A percentile compares a stretch with the other conserved stretches of the same genome.
Evolutionary conservation across 2,113 vertebrate species (phyloP).

Genomic region (Apaloderma vittatum): DNA sequence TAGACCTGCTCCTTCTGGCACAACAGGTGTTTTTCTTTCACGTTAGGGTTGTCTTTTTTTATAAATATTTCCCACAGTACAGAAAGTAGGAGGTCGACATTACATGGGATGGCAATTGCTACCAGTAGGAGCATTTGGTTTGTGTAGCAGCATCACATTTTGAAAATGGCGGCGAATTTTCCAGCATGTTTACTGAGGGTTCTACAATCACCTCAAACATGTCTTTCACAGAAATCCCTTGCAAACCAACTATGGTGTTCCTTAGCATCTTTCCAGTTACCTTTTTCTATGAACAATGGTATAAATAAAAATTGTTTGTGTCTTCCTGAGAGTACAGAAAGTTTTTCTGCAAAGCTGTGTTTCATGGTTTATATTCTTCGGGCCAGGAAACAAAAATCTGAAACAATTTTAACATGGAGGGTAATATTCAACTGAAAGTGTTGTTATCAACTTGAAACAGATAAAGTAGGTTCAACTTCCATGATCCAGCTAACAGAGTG

Average conservation of each 20-base stretch:
- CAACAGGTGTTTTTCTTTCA: not conserved
- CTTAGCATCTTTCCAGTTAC: not conserved
- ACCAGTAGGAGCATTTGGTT: not conserved
- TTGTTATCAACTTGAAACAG: not conserved
- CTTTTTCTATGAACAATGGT: not conserved
- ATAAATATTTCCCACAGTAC: not conserved
- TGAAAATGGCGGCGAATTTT: not conserved
- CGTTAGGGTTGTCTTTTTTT: not conserved
- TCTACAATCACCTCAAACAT: not conserved
- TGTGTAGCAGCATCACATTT: not conserved
- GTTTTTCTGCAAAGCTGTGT: not conserved
- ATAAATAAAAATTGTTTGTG: not conserved
- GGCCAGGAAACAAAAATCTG: not conserved
- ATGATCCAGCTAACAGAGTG: not conserved
- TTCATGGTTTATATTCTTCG: not conserved
- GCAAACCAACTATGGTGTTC: not conserved
- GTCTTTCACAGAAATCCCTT: not conserved
- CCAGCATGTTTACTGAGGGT: not conserved
- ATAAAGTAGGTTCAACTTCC: not conserved
- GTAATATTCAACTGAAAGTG: not conserved
- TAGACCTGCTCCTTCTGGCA: not conserved
- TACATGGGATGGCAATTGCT: not conserved
- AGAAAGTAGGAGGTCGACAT: not conserved
- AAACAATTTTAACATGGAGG: not conserved
- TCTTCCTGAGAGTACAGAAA: not conserved